These are phyloP conservation scores for Chiroxiphia lanceolata DNA, from an alignment of 2,797 vertebrate species.

Conservation along the genomic window DNA sequence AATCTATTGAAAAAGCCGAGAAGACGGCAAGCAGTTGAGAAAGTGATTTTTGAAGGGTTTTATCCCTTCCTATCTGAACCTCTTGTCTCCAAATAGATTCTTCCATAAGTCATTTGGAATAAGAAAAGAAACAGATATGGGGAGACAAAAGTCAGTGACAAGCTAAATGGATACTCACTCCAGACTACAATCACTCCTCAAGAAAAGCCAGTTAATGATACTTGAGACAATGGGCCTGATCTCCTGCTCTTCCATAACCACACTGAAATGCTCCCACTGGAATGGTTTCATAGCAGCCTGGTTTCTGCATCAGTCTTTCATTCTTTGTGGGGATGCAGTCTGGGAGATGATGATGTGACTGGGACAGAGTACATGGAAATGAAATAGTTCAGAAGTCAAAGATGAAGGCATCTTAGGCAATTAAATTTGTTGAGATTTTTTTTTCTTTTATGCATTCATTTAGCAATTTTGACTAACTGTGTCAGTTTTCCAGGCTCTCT, in stretches of 20 bases:
- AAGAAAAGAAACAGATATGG: slow-evolving; percentile 24
- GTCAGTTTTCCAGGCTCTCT: not conserved
- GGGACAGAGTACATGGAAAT: not conserved
- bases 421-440: not conserved
- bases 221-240: slow-evolving; percentile 40
- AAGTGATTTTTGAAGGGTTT: slow-evolving; percentile 21
- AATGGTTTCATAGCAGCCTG: not conserved
- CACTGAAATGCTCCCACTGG: not conserved
- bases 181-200: slow-evolving; percentile 14
- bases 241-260: not conserved
- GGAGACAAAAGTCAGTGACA: slow-evolving; percentile 29
- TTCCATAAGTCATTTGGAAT: slow-evolving; percentile 26
- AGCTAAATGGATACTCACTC: slow-evolving; percentile 49
- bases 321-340: not conserved
- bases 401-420: not conserved
- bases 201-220: slow-evolving; percentile 51
- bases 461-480: not conserved
- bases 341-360: not conserved
- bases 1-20: not conserved
- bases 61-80: not conserved
- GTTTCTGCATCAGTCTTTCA: not conserved
- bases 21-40: not conserved
- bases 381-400: not conserved
- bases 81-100: slow-evolving; percentile 25
- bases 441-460: not conserved